Evolutionary conservation across 1,140 invertebrate genomes (phyloP).

Genomic region (Solenopsis fugax): DNA sequence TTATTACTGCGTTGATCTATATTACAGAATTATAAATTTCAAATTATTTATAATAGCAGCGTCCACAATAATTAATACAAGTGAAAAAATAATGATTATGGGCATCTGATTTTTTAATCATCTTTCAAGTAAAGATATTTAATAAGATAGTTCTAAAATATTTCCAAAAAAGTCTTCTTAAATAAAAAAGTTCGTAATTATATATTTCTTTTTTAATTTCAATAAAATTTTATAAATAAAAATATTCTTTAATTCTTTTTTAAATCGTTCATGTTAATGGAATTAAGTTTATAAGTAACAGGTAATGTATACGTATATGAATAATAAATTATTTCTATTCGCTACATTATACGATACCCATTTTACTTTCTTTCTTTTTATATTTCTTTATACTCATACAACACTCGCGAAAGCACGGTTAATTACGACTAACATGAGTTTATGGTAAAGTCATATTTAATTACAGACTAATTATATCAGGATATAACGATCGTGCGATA

Average conservation of each 20-base stretch:
- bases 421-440: not conserved
- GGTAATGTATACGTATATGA: not conserved
- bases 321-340: not conserved
- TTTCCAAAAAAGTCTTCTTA: not conserved
- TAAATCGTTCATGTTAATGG: not conserved
- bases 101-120: not conserved
- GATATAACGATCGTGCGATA: not conserved
- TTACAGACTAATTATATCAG: conserved; percentile 2
- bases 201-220: not conserved
- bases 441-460: not conserved
- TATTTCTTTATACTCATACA: not conserved
- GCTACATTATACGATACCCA: not conserved
- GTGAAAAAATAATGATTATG: not conserved
- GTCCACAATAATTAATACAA: not conserved
- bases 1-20: not conserved
- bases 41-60: not conserved
- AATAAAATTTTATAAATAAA: not conserved
- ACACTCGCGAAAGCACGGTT: not conserved
- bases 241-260: not conserved
- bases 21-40: not conserved
- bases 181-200: not conserved
- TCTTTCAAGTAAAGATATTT: not conserved
- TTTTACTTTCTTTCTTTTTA: not conserved
- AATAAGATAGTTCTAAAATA: not conserved
- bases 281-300: not conserved